Percentiles rank a stretch among this genome's conserved stretches.
These are phyloP conservation scores for Plectrocnemia conspersa DNA, from an alignment of 1,140 invertebrate species.

Conservation along the genomic window DNA sequence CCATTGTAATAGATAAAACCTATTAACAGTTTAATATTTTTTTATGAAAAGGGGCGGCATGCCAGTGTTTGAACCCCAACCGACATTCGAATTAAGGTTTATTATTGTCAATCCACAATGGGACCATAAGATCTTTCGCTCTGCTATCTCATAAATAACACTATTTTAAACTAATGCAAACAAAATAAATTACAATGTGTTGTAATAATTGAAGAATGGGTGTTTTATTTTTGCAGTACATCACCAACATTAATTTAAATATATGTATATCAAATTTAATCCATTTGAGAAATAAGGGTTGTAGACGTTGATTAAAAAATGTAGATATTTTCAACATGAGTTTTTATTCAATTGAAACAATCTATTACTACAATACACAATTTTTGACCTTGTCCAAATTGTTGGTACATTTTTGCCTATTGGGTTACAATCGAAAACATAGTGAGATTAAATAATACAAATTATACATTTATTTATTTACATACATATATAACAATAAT, in stretches of 20 bases:
- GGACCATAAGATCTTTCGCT: no score
- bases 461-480: background rate
- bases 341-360: constrained; percentile 35
- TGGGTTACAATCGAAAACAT: constrained; percentile 9
- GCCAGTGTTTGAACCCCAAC: no score
- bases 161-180: no score
- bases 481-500: no score
- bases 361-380: constrained; percentile 34
- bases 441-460: background rate
- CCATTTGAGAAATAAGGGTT: background rate
- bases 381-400: constrained; percentile 31
- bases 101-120: constrained; percentile 5
- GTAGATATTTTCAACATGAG: constrained; percentile 28
- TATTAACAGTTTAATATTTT: no score
- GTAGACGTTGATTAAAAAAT: background rate
- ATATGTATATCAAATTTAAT: no score
- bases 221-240: background rate
- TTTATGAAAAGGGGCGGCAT: no score
- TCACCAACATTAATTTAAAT: no score
- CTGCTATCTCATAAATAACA: no score
- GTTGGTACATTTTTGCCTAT: constrained; percentile 21
- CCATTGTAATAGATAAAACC: constrained; percentile 7
- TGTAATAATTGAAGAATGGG: background rate
- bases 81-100: no score
- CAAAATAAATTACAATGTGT: constrained; percentile 11